These are phyloP conservation scores for Camptogramma bilineatum DNA, from an alignment of 2,888 invertebrate species.

Conservation along the genomic window DNA sequence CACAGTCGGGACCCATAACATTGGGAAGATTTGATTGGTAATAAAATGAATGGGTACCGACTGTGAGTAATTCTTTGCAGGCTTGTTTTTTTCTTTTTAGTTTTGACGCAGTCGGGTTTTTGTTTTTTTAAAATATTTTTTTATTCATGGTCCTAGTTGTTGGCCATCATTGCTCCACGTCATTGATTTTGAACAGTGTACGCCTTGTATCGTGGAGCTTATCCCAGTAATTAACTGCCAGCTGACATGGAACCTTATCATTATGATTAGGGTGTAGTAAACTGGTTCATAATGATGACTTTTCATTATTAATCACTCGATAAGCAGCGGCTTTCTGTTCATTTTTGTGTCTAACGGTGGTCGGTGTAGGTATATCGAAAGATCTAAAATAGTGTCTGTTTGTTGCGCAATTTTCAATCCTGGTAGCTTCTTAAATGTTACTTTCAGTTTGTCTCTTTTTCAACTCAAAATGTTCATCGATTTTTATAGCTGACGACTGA, in stretches of 20 bases:
- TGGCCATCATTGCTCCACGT: slow-evolving; percentile 11
- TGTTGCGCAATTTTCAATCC: not conserved
- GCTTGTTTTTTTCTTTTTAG: too few species aligned
- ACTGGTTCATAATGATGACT: not conserved
- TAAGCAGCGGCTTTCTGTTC: not conserved
- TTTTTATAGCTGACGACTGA: too few species aligned
- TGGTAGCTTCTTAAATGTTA: not conserved
- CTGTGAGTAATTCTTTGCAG: too few species aligned
- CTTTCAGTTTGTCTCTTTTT: not conserved
- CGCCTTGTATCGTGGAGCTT: not conserved
- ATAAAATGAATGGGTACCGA: too few species aligned
- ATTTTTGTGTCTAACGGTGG: not conserved
- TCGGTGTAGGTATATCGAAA: not conserved
- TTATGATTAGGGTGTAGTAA: not conserved
- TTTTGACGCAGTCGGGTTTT: too few species aligned
- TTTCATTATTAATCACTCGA: not conserved
- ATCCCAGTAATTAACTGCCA: slow-evolving; percentile 9
- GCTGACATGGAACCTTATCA: slow-evolving; percentile 5
- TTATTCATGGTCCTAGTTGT: too few species aligned
- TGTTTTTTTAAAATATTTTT: too few species aligned
- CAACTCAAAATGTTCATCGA: too few species aligned
- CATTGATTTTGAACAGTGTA: slow-evolving; percentile 11
- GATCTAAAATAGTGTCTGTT: not conserved
- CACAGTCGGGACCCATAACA: too few species aligned
- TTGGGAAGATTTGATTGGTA: too few species aligned